These are phyloP conservation scores for Chionodraco myersi DNA, from an alignment of 2,113 vertebrate genomes.

Conservation along the genomic window DNA sequence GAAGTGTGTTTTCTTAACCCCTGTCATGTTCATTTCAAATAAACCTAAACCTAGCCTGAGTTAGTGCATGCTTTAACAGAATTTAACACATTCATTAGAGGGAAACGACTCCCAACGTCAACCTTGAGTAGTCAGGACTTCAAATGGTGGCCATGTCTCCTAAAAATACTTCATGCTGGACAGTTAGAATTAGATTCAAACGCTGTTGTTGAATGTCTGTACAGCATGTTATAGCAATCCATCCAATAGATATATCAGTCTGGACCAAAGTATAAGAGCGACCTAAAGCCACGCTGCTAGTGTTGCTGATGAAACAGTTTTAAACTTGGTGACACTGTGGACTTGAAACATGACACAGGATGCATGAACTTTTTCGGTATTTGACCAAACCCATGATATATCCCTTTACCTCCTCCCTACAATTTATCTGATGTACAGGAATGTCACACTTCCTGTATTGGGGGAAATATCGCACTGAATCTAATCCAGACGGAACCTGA, in stretches of 20 bases:
- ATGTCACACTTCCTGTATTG: background rate
- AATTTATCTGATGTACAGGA: background rate
- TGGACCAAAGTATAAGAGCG: background rate
- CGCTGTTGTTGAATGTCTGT: background rate
- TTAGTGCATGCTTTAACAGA: slow-evolving; percentile 10
- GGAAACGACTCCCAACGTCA: background rate
- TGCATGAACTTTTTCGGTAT: background rate
- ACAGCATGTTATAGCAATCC: background rate
- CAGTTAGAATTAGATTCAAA: background rate
- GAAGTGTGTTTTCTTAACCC: slow-evolving; percentile 58
- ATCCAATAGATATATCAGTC: background rate
- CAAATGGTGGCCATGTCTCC: background rate
- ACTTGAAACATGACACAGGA: background rate
- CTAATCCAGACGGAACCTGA: background rate
- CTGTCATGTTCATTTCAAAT: slow-evolving; percentile 49
- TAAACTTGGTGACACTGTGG: background rate
- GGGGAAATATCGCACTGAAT: background rate
- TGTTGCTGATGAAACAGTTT: background rate
- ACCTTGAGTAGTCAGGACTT: background rate
- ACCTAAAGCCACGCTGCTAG: background rate
- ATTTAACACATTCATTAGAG: slow-evolving; percentile 18
- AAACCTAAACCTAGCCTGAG: slow-evolving; percentile 27
- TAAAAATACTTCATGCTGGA: background rate
- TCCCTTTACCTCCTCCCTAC: background rate
- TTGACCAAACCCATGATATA: background rate